phyloP scores from a whole-genome alignment of 2,888 invertebrate species.

The Leptothorax acervorum region DNA sequence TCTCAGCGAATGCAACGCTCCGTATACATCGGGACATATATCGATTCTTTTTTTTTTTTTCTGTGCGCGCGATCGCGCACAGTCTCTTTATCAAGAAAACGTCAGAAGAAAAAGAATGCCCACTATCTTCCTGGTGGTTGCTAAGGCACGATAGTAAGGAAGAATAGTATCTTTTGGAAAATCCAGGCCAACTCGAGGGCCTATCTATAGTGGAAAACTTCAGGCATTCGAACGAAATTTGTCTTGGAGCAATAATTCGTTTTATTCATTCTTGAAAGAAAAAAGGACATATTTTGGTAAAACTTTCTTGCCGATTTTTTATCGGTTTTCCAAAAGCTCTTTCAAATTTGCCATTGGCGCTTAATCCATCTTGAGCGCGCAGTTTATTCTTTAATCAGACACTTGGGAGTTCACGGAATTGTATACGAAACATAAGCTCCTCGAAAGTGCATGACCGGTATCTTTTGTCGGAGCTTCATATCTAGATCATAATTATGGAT shows the following conservation, averaged over 20 bases:
- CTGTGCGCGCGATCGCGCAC: not conserved
- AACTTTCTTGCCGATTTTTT: not conserved
- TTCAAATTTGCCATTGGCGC: not conserved
- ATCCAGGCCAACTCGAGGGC: too few relatives aligned
- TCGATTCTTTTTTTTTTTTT: not conserved
- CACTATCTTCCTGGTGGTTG: not conserved
- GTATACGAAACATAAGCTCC: not conserved
- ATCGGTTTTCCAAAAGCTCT: too few relatives aligned
- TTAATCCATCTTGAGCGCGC: not conserved
- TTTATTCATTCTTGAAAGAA: not conserved
- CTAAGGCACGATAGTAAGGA: not conserved
- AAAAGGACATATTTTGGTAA: not conserved
- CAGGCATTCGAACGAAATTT: not conserved
- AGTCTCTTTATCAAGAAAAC: constrained; percentile 19
- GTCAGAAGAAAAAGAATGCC: not conserved
- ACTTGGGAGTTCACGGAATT: not conserved
- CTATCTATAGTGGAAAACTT: not conserved
- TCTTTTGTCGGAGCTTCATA: not conserved
- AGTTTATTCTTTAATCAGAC: not conserved
- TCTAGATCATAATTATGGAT: not conserved
- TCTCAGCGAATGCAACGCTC: not conserved
- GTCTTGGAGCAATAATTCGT: not conserved
- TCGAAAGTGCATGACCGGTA: not conserved
- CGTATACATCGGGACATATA: constrained; percentile 12
- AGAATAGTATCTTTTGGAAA: not conserved